A percentile compares a stretch with the other conserved stretches of the same genome.
These are phyloP conservation scores for Lagodon rhomboides DNA, from an alignment of 2,797 vertebrate genomes.

Conservation along the genomic window DNA sequence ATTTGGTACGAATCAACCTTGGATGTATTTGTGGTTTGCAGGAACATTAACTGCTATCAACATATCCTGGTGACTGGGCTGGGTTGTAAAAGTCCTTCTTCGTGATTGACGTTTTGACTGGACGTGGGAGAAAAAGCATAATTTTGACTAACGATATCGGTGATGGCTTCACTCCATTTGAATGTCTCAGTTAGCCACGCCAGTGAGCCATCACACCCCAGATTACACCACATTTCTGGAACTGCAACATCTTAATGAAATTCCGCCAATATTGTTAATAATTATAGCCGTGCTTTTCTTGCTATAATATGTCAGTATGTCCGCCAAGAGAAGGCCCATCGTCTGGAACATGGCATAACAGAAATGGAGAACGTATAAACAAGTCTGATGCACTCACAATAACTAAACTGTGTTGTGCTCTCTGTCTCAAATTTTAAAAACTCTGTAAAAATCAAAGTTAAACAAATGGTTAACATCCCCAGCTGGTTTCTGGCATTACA, in stretches of 20 bases:
- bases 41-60: too few relatives aligned
- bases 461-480: slow-evolving; percentile 31
- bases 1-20: too few relatives aligned
- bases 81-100: background rate
- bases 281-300: slow-evolving; percentile 24
- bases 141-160: background rate
- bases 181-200: background rate
- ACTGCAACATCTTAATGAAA: slow-evolving; percentile 20
- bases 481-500: slow-evolving; percentile 64
- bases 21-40: too few relatives aligned
- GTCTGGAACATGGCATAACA: slow-evolving; percentile 7
- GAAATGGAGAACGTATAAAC: slow-evolving; percentile 14
- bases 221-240: background rate
- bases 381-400: slow-evolving; percentile 4
- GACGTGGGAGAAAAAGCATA: background rate
- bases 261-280: slow-evolving; percentile 20
- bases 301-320: background rate
- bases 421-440: slow-evolving; percentile 16
- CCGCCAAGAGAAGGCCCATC: background rate
- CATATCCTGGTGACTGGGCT: too few relatives aligned
- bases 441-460: background rate
- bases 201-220: background rate
- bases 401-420: background rate
- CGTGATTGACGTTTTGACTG: background rate
- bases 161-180: background rate